Evolutionary conservation across 2,113 vertebrate genomes (phyloP).

Genomic region (Ophiodon elongatus): DNA sequence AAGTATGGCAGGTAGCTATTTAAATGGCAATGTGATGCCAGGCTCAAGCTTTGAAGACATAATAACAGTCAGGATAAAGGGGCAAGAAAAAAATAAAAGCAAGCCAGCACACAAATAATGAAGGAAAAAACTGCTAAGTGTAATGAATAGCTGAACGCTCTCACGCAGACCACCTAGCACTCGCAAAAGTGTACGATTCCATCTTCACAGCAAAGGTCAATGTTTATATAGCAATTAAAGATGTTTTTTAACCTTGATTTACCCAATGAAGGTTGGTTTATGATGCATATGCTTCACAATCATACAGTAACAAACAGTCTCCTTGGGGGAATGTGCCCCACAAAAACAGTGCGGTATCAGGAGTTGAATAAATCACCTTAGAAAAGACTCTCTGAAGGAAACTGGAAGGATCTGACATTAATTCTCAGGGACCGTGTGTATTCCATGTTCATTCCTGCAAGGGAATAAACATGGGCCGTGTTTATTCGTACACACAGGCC

Average conservation of each 20-base stretch:
- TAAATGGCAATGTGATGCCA: slow-evolving; percentile 57
- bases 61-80: slow-evolving; percentile 41
- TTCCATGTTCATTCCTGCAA: slow-evolving; percentile 3
- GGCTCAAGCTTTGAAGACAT: slow-evolving; percentile 52
- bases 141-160: slow-evolving; percentile 32
- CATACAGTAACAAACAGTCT: slow-evolving; percentile 35
- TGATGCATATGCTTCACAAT: slow-evolving; percentile 19
- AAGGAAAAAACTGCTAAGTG: slow-evolving; percentile 20
- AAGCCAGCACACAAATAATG: slow-evolving; percentile 35
- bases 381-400: slow-evolving; percentile 18
- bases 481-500: not conserved
- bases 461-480: not conserved
- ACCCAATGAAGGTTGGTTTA: slow-evolving; percentile 44
- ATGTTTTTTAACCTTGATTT: slow-evolving; percentile 71
- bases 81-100: slow-evolving; percentile 4
- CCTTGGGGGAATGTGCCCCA: slow-evolving; percentile 26
- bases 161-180: slow-evolving; percentile 41
- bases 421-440: not conserved
- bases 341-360: slow-evolving; percentile 15
- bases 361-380: slow-evolving; percentile 20
- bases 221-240: slow-evolving; percentile 69
- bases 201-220: slow-evolving; percentile 57
- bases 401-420: slow-evolving; percentile 9
- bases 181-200: slow-evolving; percentile 38
- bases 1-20: slow-evolving; percentile 74